Evolutionary conservation across 2,888 invertebrate species (phyloP).

Genomic region (Agrochola lota): DNA sequence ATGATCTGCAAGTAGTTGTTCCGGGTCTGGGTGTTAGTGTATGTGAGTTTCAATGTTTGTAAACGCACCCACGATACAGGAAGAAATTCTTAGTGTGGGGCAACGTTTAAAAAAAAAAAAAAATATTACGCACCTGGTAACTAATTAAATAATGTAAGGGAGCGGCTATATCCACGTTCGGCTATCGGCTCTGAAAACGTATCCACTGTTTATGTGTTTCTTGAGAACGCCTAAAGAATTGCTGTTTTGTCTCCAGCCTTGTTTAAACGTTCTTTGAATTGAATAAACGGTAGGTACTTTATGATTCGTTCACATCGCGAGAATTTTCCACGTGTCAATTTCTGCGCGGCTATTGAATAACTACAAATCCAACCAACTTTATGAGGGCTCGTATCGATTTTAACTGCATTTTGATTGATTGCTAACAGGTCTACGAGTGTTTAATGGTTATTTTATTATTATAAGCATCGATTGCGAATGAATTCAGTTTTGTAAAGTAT

Average conservation of each 20-base stretch:
- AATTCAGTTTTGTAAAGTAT: not conserved
- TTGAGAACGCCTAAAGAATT: slow-evolving; percentile 27
- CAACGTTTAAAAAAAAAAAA: too few species aligned
- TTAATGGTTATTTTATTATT: slow-evolving; percentile 15
- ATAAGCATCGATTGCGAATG: not conserved
- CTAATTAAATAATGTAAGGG: slow-evolving; percentile 24
- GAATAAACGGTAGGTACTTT: slow-evolving; percentile 25
- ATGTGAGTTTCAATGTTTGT: too few species aligned
- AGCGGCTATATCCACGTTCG: not conserved
- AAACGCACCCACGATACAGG: too few species aligned
- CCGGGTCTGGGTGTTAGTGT: too few species aligned
- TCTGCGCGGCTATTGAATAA: slow-evolving; percentile 18
- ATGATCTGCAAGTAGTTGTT: too few species aligned
- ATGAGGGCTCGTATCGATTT: slow-evolving; percentile 21
- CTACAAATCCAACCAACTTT: slow-evolving; percentile 20
- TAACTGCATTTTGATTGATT: slow-evolving; percentile 28
- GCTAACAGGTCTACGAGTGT: slow-evolving; percentile 6
- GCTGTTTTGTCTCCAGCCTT: slow-evolving; percentile 41
- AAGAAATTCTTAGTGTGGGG: too few species aligned
- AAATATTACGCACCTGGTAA: not conserved
- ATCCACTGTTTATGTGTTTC: not conserved
- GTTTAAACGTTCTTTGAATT: slow-evolving; percentile 27
- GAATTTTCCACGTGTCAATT: slow-evolving; percentile 10
- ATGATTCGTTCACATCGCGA: slow-evolving; percentile 15
- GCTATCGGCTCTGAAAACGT: not conserved